Conservation (phyloP, 2,113 vertebrate species). For the Halichoeres trimaculatus region DNA sequence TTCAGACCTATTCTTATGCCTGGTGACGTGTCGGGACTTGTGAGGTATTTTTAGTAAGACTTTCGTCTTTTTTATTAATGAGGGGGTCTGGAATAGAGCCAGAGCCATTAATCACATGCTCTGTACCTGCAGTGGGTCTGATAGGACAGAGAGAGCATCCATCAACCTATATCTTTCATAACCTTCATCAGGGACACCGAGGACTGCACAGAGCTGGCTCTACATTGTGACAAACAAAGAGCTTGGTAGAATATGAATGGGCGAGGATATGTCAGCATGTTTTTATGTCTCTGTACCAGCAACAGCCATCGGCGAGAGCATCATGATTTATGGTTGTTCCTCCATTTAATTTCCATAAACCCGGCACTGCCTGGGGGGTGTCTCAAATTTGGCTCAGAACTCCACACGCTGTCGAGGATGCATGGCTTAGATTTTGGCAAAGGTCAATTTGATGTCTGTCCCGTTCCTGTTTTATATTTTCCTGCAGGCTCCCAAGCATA, state of each 20-base stretch:
- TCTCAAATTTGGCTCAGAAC: background rate
- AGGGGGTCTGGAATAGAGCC: slow-evolving; percentile 42
- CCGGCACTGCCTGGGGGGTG: background rate
- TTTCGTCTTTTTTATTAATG: slow-evolving; percentile 68
- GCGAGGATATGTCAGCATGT: background rate
- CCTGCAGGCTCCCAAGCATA: no score
- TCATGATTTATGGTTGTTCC: slow-evolving; percentile 5
- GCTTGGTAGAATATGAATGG: slow-evolving; percentile 3
- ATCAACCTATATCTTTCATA: slow-evolving; percentile 62
- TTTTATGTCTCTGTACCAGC: background rate
- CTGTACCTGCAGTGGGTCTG: slow-evolving; percentile 47
- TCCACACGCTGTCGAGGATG: background rate
- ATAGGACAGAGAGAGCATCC: slow-evolving; percentile 47
- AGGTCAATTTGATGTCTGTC: no score
- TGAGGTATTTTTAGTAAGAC: slow-evolving; percentile 56
- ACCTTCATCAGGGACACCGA: slow-evolving; percentile 40
- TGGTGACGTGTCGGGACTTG: slow-evolving; percentile 25
- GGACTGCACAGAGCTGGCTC: slow-evolving; percentile 12
- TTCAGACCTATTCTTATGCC: slow-evolving; percentile 15
- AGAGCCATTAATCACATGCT: slow-evolving; percentile 60
- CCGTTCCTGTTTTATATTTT: no score
- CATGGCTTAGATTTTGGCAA: background rate
- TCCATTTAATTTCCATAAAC: background rate
- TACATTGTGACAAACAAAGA: slow-evolving; percentile 5
- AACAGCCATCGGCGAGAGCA: background rate